Evolutionary conservation across 2,888 invertebrate genomes (phyloP), one percentile per base, ranked within the genome.

Genomic region (Phortica magna): DNA sequence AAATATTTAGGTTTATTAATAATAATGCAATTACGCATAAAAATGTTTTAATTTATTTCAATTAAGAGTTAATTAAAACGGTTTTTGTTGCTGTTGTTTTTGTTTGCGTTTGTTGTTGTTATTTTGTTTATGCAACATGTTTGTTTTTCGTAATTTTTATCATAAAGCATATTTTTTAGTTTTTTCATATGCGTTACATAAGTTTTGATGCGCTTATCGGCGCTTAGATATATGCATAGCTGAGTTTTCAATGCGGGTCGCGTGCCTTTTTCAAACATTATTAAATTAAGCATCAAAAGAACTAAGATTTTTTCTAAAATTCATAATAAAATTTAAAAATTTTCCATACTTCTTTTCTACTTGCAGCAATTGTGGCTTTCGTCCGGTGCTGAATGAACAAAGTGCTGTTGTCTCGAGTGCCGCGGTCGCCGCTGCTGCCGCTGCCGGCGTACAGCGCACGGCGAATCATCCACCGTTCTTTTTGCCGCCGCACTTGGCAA

Each of bases 401-500:
- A 83, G 83, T 75, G 88, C 84, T 22, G 88, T 88, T 80, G 88
- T 88, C 75, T 84, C 83, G 57, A 88, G 87, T 53, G 85, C 85
- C 6, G 85, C 85, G 1, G 85, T 88, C 14, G 85, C 85, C 17
- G 75, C 78, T 74, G 88, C 84, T 17, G 88, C 88, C 79, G 85
- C 85, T 22, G 85, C 85, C n/a, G 88, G 85, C 31, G 83, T 88
- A 74, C 92, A 93, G 84, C 90, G 93, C 88, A 91, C 93, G 90
- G 82, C 88, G 42, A 93, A 93, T 77, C 95, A 96, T 77, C 95
- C 96, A 76, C 96, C 96, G 14, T 93, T 97, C 78, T 97, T 97
- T 93, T 95, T 97, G 90, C 96, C 96, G 73, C 96, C 96, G 14
- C 96, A 96, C 91, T 93, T 97, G 88, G 95, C 94, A 61, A 95